A percentile compares a stretch with the other conserved stretches of the same genome.
Evolutionary conservation across 1,140 invertebrate species (phyloP).

Genomic region (Drosophila pseudoobscura): DNA sequence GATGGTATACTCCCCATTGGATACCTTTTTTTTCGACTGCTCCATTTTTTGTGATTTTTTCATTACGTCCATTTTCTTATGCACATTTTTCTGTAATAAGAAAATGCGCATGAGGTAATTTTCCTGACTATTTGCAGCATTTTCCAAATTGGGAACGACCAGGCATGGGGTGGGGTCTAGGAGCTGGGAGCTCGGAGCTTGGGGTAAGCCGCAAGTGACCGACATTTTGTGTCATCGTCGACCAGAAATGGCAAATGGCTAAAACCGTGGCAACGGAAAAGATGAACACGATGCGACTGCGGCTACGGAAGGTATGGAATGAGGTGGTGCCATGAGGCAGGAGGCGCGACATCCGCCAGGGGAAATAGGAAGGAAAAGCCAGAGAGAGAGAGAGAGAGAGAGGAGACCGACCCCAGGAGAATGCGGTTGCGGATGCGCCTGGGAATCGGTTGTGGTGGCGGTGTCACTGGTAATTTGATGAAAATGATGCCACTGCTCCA

Average conservation of each 20-base stretch:
- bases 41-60: slow-evolving; percentile 54
- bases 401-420: no score
- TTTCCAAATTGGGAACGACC: slow-evolving; percentile 60
- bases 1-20: slow-evolving; percentile 12
- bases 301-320: neutral
- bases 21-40: slow-evolving; percentile 15
- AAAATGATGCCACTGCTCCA: slow-evolving; percentile 74
- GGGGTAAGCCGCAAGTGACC: slow-evolving; percentile 75
- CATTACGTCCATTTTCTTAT: slow-evolving; percentile 78
- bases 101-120: slow-evolving; percentile 81
- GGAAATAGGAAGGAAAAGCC: slow-evolving; percentile 2
- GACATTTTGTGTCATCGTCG: slow-evolving; percentile 76
- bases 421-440: neutral
- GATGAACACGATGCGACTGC: slow-evolving; percentile 52
- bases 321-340: neutral
- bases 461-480: slow-evolving; percentile 80
- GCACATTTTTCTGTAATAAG: slow-evolving; percentile 77
- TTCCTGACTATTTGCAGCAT: slow-evolving; percentile 79
- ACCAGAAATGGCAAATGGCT: slow-evolving; percentile 74
- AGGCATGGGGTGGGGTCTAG: neutral
- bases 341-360: slow-evolving; percentile 8
- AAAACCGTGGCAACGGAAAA: slow-evolving; percentile 73
- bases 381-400: neutral
- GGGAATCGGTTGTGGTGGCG: slow-evolving; percentile 39
- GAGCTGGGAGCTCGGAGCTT: neutral